These are phyloP conservation scores for Hirudo medicinalis DNA, from an alignment of 1,140 invertebrate genomes.

Conservation along the genomic window DNA sequence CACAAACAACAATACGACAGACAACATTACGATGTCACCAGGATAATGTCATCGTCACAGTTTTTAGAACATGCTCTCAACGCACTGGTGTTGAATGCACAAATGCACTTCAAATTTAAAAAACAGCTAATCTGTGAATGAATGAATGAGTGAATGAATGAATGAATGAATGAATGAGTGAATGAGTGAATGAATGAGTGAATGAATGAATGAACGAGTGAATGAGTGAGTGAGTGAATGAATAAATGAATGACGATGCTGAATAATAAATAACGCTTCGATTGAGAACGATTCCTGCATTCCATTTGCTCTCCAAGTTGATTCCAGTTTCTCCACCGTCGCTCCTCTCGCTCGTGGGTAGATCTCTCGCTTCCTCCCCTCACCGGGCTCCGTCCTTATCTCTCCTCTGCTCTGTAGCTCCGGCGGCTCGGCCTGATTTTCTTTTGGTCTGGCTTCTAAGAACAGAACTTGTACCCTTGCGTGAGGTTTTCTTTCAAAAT, in stretches of 20 bases:
- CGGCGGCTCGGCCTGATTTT: no score
- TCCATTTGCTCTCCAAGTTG: no score
- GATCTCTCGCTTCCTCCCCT: not conserved
- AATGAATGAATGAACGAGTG: not conserved
- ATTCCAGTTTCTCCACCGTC: not conserved
- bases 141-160: not conserved
- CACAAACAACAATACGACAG: no score
- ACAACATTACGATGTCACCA: not conserved
- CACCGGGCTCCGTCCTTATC: not conserved
- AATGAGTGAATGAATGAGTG: not conserved
- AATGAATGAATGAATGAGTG: not conserved
- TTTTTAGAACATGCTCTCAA: not conserved
- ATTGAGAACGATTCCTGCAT: not conserved
- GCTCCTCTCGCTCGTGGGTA: not conserved
- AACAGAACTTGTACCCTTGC: no score
- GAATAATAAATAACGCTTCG: not conserved
- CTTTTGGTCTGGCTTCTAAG: no score
- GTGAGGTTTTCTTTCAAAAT: no score
- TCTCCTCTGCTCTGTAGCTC: not conserved
- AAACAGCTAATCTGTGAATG: not conserved
- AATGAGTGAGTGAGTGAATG: not conserved
- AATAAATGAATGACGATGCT: not conserved
- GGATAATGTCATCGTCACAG: not conserved
- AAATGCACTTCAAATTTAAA: not conserved
- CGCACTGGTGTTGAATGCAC: no score